Evolutionary conservation across 53 echinoderm and acorn worm species (phyloP).

Genomic region (Patiria pectinifera): DNA sequence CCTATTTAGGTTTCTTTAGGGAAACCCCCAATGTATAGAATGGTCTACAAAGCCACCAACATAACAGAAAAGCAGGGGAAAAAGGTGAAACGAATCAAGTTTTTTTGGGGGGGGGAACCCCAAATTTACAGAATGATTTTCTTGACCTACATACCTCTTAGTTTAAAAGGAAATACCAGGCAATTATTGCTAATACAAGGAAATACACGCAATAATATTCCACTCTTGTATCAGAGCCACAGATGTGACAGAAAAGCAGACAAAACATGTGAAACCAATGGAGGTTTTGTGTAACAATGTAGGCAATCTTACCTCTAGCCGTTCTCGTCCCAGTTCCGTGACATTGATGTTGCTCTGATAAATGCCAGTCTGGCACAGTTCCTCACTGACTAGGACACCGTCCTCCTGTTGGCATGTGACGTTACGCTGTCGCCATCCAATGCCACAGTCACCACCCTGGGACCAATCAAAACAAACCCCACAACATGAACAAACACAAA

Average conservation of each 20-base stretch:
- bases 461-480: neutral
- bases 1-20: no score
- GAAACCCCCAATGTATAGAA: no score
- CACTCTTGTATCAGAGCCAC: neutral
- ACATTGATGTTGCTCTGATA: slow-evolving; percentile 91
- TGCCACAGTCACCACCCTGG: slow-evolving; percentile 90
- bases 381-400: slow-evolving; percentile 79
- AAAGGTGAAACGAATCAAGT: no score
- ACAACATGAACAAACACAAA: neutral
- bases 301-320: slow-evolving; percentile 69
- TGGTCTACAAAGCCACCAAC: no score
- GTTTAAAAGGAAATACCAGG: no score
- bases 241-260: neutral
- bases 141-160: no score
- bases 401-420: slow-evolving; percentile 88
- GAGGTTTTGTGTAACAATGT: no score
- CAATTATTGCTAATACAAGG: no score
- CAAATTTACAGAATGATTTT: no score
- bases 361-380: slow-evolving; percentile 71
- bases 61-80: no score
- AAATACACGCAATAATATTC: no score
- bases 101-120: no score
- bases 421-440: slow-evolving; percentile 75
- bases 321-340: slow-evolving; percentile 74
- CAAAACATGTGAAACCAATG: neutral